These are phyloP conservation scores for Myotis pilosus DNA, from an alignment of 2,797 vertebrate species.

Conservation along the genomic window DNA sequence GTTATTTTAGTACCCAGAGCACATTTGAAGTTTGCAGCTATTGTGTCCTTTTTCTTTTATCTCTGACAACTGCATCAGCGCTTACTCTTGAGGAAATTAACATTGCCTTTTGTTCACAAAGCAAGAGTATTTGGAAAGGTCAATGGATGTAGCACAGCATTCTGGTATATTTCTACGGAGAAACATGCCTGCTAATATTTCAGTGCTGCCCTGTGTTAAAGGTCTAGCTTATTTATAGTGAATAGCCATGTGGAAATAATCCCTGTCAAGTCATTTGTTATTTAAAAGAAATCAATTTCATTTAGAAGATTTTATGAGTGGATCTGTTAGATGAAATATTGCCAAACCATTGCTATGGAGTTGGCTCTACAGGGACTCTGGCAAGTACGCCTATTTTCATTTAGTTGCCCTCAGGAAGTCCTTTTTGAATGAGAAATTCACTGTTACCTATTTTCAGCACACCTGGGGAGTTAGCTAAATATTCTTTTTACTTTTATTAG, in stretches of 20 bases:
- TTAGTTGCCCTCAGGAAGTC: neutral
- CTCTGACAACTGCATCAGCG: conserved; percentile 3
- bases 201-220: neutral
- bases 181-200: neutral
- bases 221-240: neutral
- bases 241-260: neutral
- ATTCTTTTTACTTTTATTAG: neutral
- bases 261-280: neutral
- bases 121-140: conserved; percentile 58
- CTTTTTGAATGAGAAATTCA: neutral
- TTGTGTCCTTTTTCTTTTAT: neutral
- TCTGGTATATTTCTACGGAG: conserved; percentile 23
- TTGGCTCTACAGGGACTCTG: neutral
- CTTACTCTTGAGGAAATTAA: conserved; percentile 43
- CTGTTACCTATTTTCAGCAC: neutral
- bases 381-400: neutral
- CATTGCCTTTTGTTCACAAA: conserved; percentile 49
- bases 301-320: neutral
- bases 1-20: conserved; percentile 35
- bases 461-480: neutral
- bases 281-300: conserved; percentile 21
- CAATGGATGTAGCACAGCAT: neutral
- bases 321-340: neutral
- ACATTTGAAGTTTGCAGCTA: conserved; percentile 17
- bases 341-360: neutral